Conservation (phyloP, 2,888 invertebrate genomes). For the Drosophila planitibia region DNA sequence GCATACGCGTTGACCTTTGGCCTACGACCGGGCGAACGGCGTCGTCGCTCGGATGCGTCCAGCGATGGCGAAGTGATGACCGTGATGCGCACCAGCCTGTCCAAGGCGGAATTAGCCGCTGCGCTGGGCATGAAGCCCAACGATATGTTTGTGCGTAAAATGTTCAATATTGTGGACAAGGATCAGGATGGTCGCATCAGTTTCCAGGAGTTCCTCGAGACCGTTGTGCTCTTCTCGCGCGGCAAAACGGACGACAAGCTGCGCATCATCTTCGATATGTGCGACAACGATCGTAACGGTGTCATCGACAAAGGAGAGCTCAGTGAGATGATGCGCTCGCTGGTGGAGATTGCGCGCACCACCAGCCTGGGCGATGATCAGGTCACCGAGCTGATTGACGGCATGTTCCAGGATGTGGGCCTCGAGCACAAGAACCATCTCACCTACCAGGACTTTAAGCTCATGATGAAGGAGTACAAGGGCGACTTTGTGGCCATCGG, state of each 20-base stretch:
- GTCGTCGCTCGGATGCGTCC: constrained; percentile 90
- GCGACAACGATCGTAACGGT: constrained; percentile 97
- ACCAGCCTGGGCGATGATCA: constrained; percentile 95
- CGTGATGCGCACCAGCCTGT: constrained; percentile 96
- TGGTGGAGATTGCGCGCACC: constrained; percentile 96
- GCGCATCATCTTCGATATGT: constrained; percentile 98
- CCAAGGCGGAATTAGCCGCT: constrained; percentile 96
- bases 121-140: constrained; percentile 98
- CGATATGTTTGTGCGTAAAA: constrained; percentile 97
- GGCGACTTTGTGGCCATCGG: constrained; percentile 98
- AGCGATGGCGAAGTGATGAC: constrained; percentile 94
- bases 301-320: constrained; percentile 97
- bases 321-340: constrained; percentile 95
- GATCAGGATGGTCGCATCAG: constrained; percentile 97
- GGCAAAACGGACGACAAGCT: constrained; percentile 97
- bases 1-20: constrained; percentile 97
- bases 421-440: constrained; percentile 95
- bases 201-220: constrained; percentile 98
- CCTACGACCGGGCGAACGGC: constrained; percentile 92
- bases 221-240: constrained; percentile 95
- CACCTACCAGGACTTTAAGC: constrained; percentile 95
- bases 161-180: constrained; percentile 99
- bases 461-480: constrained; percentile 98
- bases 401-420: constrained; percentile 97
- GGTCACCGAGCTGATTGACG: constrained; percentile 96